Base-by-base conservation (phyloP, 2,888 invertebrate genomes). In the Drosophila melanosoma region DNA sequence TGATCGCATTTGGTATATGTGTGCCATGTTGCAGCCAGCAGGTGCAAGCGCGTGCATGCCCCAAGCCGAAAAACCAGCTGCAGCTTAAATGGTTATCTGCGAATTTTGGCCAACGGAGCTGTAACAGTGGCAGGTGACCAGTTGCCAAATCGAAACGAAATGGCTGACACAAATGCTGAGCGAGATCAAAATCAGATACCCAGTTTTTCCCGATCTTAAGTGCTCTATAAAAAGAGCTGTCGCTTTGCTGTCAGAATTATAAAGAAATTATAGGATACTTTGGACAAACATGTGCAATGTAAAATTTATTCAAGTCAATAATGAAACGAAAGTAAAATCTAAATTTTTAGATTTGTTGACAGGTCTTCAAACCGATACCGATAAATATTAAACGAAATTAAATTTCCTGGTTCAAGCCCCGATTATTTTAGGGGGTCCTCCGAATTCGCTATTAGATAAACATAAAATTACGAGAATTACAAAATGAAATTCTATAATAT, bases 51-150 rank as follows among this genome's bases (percentile, higher is more conserved):
- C 6, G 29, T 15, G 33, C 33, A 53, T 15, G 52, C 26, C 54
- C 20, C 71, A 65, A 63, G 33, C 52, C 20, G 7, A 51, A 29
- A 56, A 60, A n/a, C 29, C 63, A 64, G 35, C 52, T 60, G 69
- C 64, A 64, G 48, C 45, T 54, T 52, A 15, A 54, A 40, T 10
- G 35, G 26, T 32, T 11, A 45, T 45, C 32, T 40, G 49, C 48
- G 15, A 64, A 15, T 49, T 42, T 54, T 17, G 36, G 57, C 42
- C 36, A 53, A 58, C 26, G 20, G 56, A 20, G 15, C 20, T 53
- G 33, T 2, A 29, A 48, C 8, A 20, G 48, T 15, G 48, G 58
- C 73, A 74, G 73, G 61, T 73, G 67, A 53, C 68, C 63, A 64
- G 36, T 36, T 35, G 56, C 56, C 54, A 54, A 71, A 68, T 32